Evolutionary conservation across 2,888 invertebrate species (phyloP).

Genomic region (Sclerodermus sp.): DNA sequence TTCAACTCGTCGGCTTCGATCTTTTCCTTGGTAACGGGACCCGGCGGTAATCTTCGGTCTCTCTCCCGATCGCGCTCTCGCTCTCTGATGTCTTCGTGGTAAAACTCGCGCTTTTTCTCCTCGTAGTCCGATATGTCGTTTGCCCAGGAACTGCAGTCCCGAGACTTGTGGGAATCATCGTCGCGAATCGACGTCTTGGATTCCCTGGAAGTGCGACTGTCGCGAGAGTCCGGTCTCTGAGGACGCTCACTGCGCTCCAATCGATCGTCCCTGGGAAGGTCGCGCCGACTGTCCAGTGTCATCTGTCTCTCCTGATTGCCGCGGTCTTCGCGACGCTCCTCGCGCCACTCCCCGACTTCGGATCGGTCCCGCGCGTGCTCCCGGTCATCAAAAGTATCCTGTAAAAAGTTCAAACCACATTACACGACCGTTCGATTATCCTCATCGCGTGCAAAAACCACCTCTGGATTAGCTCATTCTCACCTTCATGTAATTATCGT

Average conservation of each 20-base stretch:
- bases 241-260: slow-evolving; percentile 59
- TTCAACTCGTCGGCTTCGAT: slow-evolving; percentile 64
- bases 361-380: slow-evolving; percentile 32
- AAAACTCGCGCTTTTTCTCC: slow-evolving; percentile 50
- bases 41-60: slow-evolving; percentile 60
- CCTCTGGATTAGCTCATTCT: slow-evolving; percentile 2
- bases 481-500: slow-evolving; percentile 55
- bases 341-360: slow-evolving; percentile 47
- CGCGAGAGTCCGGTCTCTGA: slow-evolving; percentile 64
- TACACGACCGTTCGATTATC: too few species aligned
- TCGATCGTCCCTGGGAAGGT: slow-evolving; percentile 36
- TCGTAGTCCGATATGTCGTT: slow-evolving; percentile 53
- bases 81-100: slow-evolving; percentile 49
- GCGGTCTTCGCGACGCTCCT: slow-evolving; percentile 41
- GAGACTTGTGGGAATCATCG: slow-evolving; percentile 43
- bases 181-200: slow-evolving; percentile 55
- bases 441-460: too few species aligned
- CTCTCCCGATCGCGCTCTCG: slow-evolving; percentile 39
- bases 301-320: slow-evolving; percentile 33
- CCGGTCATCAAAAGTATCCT: slow-evolving; percentile 43
- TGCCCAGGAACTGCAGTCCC: slow-evolving; percentile 48
- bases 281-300: slow-evolving; percentile 36
- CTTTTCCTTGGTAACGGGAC: slow-evolving; percentile 65
- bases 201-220: slow-evolving; percentile 62
- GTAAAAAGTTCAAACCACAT: slow-evolving; percentile 15